Percentiles rank a stretch among this genome's conserved stretches.
These are phyloP conservation scores for Synergus laeviventris DNA, from an alignment of 2,888 invertebrate species.

Conservation along the genomic window DNA sequence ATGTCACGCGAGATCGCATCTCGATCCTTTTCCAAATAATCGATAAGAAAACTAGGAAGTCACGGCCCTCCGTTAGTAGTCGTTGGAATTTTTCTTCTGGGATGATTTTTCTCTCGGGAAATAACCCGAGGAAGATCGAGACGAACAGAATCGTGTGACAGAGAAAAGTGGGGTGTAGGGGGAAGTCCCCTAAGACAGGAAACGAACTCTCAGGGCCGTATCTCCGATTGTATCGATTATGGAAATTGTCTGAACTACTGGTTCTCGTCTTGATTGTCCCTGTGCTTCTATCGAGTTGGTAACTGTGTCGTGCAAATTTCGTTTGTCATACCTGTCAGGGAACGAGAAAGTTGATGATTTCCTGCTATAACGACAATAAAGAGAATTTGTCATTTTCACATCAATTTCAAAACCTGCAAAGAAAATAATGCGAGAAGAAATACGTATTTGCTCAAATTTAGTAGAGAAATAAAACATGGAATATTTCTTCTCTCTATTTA, in stretches of 20 bases:
- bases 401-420: not conserved
- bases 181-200: slow-evolving; percentile 46
- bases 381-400: not conserved
- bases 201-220: slow-evolving; percentile 48
- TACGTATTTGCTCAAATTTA: not conserved
- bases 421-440: not conserved
- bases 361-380: not conserved
- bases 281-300: not conserved
- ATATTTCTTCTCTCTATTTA: not conserved
- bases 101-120: slow-evolving; percentile 56
- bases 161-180: slow-evolving; percentile 42
- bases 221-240: slow-evolving; percentile 51
- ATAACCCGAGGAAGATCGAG: slow-evolving; percentile 48
- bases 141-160: slow-evolving; percentile 38
- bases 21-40: slow-evolving; percentile 25
- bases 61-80: slow-evolving; percentile 28
- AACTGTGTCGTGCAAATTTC: not conserved
- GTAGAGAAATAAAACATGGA: not conserved
- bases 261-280: not conserved
- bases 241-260: slow-evolving; percentile 19
- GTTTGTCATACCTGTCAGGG: not conserved
- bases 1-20: slow-evolving; percentile 7
- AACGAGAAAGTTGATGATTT: not conserved
- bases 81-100: slow-evolving; percentile 45
- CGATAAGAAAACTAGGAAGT: slow-evolving; percentile 28